phyloP scores from a whole-genome alignment of 1,140 invertebrate genomes.

The Trachymyrmex septentrionalis region DNA sequence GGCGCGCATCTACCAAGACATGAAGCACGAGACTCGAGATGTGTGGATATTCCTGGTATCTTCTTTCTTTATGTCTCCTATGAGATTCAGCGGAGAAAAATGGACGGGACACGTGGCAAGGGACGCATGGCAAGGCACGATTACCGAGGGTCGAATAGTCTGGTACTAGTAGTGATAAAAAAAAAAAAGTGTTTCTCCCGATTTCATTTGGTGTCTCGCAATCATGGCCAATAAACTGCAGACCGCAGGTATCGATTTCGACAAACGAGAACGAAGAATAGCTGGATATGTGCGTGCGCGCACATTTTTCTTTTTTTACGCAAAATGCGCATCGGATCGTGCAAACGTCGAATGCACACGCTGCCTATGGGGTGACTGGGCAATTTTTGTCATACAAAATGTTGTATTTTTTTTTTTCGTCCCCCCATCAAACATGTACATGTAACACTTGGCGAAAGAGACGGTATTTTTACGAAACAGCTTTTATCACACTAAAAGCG shows the following conservation, averaged over 20 bases:
- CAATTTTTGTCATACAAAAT: slow-evolving; percentile 32
- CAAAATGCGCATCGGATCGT: slow-evolving; percentile 52
- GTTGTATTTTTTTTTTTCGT: background rate
- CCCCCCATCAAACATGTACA: background rate
- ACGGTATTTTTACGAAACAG: background rate
- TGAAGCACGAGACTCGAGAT: background rate
- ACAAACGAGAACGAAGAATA: slow-evolving; percentile 71
- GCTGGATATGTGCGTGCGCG: background rate
- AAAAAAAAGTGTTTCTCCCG: background rate
- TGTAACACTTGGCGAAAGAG: background rate
- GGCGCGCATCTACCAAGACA: background rate
- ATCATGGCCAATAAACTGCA: slow-evolving; percentile 62
- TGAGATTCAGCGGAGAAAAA: background rate
- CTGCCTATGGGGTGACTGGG: background rate
- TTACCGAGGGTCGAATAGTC: background rate
- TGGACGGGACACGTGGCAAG: background rate
- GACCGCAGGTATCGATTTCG: slow-evolving; percentile 68
- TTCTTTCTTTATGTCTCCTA: background rate
- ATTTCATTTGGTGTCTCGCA: slow-evolving; percentile 47
- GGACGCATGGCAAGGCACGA: background rate
- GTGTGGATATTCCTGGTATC: background rate
- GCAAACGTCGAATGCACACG: slow-evolving; percentile 11
- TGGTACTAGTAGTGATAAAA: background rate
- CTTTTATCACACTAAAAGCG: background rate
- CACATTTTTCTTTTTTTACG: slow-evolving; percentile 49